Evolutionary conservation across 2,888 invertebrate species (phyloP).

Genomic region (Noctua janthe): DNA sequence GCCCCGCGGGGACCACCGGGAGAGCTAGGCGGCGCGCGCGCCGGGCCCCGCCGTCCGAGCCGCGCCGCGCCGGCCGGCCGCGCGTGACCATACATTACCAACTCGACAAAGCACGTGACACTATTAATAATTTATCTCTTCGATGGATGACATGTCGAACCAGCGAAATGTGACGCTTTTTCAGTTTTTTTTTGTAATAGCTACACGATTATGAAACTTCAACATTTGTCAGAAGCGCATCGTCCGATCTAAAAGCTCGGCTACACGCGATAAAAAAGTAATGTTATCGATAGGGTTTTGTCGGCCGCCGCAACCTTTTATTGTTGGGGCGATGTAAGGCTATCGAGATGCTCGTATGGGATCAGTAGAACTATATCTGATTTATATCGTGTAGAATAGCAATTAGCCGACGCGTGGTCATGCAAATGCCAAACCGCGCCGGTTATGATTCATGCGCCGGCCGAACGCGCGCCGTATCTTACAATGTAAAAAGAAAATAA

Average conservation of each 20-base stretch:
- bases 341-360: conserved; percentile 70
- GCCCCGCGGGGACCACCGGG: conserved; percentile 90
- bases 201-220: conserved; percentile 43
- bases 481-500: conserved; percentile 75
- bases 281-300: conserved; percentile 49
- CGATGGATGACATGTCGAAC: conserved; percentile 71
- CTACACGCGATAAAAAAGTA: conserved; percentile 39
- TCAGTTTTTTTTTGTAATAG: conserved; percentile 43
- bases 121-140: conserved; percentile 76
- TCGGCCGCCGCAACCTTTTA: conserved; percentile 50
- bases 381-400: conserved; percentile 84
- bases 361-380: conserved; percentile 76
- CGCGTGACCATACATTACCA: conserved; percentile 75
- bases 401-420: conserved; percentile 82
- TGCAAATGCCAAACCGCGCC: conserved; percentile 82
- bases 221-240: conserved; percentile 40
- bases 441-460: conserved; percentile 81
- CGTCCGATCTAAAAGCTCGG: conserved; percentile 51
- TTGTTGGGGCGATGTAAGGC: conserved; percentile 66
- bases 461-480: conserved; percentile 74
- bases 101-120: conserved; percentile 81
- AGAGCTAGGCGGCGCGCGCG: conserved; percentile 88
- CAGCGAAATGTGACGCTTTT: conserved; percentile 64
- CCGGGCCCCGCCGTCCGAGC: conserved; percentile 70
- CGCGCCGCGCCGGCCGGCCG: conserved; percentile 54